A percentile compares a stretch with the other conserved stretches of the same genome.
These are phyloP conservation scores for Camelus bactrianus DNA, from an alignment of 2,113 vertebrate species.

Conservation along the genomic window DNA sequence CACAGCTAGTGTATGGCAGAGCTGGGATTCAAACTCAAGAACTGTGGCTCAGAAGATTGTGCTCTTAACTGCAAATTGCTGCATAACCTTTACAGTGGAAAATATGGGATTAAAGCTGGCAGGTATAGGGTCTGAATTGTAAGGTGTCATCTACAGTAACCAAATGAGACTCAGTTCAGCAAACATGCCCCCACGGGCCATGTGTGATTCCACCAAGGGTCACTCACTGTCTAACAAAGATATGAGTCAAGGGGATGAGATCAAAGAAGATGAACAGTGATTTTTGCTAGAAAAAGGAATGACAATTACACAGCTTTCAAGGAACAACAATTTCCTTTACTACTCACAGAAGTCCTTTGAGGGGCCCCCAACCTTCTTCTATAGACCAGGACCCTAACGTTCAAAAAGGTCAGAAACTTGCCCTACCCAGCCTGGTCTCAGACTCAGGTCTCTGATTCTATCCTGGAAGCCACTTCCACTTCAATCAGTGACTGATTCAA, in stretches of 20 bases:
- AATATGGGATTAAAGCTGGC: not conserved
- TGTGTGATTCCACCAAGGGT: not conserved
- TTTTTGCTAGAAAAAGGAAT: conserved; percentile 39
- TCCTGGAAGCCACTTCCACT: not conserved
- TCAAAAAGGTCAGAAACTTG: not conserved
- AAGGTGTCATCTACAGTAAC: not conserved
- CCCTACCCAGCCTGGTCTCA: not conserved
- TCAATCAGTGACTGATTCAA: conserved; percentile 4
- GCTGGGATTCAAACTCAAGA: not conserved
- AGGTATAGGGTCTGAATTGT: not conserved
- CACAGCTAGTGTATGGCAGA: not conserved
- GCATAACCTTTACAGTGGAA: not conserved
- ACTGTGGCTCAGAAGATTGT: not conserved
- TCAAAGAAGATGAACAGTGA: conserved; percentile 22
- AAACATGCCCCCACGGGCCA: not conserved
- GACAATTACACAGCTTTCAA: not conserved
- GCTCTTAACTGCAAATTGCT: conserved; percentile 13
- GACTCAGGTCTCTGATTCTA: not conserved
- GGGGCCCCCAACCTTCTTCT: not conserved
- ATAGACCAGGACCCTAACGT: not conserved
- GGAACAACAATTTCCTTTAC: conserved; percentile 16
- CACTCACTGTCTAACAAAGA: not conserved
- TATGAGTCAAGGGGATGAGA: not conserved
- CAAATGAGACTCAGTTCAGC: conserved; percentile 6
- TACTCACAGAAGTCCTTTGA: not conserved